A percentile compares a stretch with the other conserved stretches of the same genome.
Conservation (phyloP, 2,888 invertebrate species). For the Sphaerophoria taeniata region DNA sequence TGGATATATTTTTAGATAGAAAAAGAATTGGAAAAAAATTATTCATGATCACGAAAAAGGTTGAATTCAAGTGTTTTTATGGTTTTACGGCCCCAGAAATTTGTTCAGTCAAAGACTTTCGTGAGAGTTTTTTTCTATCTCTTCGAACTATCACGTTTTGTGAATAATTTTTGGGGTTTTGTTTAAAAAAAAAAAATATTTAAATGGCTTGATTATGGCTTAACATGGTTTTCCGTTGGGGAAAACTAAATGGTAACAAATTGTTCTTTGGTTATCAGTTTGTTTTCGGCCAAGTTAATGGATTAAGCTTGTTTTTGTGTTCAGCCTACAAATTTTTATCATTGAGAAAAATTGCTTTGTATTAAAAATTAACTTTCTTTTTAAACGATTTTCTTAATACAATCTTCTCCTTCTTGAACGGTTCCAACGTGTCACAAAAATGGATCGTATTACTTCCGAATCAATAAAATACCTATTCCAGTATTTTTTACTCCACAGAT, state of each 20-base stretch:
- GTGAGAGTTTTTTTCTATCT: constrained; percentile 47
- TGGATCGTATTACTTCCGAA: no score
- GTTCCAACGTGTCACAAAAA: no score
- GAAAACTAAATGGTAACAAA: constrained; percentile 29
- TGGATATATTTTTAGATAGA: background rate
- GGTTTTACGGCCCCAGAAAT: constrained; percentile 36
- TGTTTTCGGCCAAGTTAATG: background rate
- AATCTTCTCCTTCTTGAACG: no score
- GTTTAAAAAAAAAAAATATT: background rate
- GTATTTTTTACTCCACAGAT: no score
- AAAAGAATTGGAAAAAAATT: constrained; percentile 26
- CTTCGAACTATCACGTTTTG: constrained; percentile 51
- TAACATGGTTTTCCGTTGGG: constrained; percentile 24
- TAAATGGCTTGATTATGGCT: constrained; percentile 48
- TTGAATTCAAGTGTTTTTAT: constrained; percentile 60
- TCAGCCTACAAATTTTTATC: background rate
- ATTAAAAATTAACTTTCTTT: no score
- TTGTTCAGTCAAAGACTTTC: constrained; percentile 21
- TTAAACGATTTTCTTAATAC: no score
- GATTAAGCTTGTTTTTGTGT: constrained; percentile 12
- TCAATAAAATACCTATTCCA: no score
- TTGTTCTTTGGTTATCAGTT: constrained; percentile 3
- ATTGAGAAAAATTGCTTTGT: background rate
- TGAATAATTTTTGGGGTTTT: constrained; percentile 58
- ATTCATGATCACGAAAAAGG: constrained; percentile 71